Evolutionary conservation across 2,797 vertebrate genomes (phyloP).

Genomic region (Lates japonicus): DNA sequence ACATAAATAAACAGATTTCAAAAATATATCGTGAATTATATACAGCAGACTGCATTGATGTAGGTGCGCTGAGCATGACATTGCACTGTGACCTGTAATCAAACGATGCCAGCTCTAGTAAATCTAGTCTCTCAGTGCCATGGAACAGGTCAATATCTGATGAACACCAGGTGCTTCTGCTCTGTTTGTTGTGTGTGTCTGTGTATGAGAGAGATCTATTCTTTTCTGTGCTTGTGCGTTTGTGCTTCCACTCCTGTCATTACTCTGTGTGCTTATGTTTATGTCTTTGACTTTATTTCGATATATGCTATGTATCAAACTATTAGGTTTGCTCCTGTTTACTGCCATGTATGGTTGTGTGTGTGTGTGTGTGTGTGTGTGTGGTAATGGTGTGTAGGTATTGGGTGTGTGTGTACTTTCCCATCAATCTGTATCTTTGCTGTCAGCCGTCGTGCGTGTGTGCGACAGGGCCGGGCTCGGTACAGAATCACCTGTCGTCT

Average conservation of each 20-base stretch:
- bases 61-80: conserved; percentile 9
- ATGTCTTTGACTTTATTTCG: conserved; percentile 13
- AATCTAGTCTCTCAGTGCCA: conserved; percentile 24
- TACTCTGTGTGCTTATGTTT: conserved; percentile 9
- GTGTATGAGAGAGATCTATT: conserved; percentile 4
- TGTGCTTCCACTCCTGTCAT: conserved; percentile 26
- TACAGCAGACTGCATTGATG: neutral
- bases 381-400: no score
- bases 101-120: conserved; percentile 30
- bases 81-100: conserved; percentile 23
- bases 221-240: conserved; percentile 15
- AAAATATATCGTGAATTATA: neutral
- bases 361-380: neutral
- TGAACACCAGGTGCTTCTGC: conserved; percentile 7
- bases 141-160: conserved; percentile 35
- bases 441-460: conserved; percentile 20
- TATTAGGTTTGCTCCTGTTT: conserved; percentile 37
- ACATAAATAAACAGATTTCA: neutral
- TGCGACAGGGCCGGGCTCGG: conserved; percentile 53
- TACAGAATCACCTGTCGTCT: conserved; percentile 80
- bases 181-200: conserved; percentile 21
- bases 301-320: conserved; percentile 13
- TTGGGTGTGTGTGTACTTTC: conserved; percentile 1
- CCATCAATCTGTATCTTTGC: conserved; percentile 56
- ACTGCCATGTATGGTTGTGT: conserved; percentile 22